Evolutionary conservation across 2,888 invertebrate genomes (phyloP).

Genomic region (Meteorus cinctellus): DNA sequence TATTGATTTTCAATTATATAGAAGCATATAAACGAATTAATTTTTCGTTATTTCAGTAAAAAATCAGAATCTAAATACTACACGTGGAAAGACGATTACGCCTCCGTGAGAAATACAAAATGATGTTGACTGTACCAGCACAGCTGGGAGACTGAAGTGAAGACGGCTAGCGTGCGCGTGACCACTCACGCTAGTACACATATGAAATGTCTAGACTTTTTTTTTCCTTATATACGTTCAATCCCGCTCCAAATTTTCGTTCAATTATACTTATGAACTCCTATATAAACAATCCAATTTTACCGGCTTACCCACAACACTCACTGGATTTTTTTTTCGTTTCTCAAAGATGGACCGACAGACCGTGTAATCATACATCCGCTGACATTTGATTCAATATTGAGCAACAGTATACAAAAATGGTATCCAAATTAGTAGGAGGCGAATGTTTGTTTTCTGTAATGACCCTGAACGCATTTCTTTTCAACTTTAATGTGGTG

Average conservation of each 20-base stretch:
- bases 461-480: constrained; percentile 23
- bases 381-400: constrained; percentile 6
- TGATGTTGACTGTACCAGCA: constrained; percentile 51
- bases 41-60: not conserved
- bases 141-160: constrained; percentile 54
- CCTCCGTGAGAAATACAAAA: constrained; percentile 16
- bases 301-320: not conserved
- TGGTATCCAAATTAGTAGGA: not conserved
- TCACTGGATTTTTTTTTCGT: not conserved
- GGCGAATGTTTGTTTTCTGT: constrained; percentile 3
- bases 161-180: constrained; percentile 18
- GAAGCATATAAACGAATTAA: not conserved
- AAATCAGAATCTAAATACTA: not conserved
- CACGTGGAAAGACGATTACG: constrained; percentile 20
- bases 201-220: constrained; percentile 17
- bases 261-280: not conserved
- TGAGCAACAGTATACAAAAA: not conserved
- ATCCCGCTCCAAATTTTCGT: not conserved
- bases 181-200: constrained; percentile 30
- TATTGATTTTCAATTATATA: not conserved
- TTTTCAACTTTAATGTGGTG: not conserved
- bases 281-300: not conserved
- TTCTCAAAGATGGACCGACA: not conserved
- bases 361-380: not conserved
- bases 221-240: not conserved